A percentile compares a stretch with the other conserved stretches of the same genome.
Evolutionary conservation across 2,888 invertebrate genomes (phyloP).

Genomic region (Parochlus steinenii): DNA sequence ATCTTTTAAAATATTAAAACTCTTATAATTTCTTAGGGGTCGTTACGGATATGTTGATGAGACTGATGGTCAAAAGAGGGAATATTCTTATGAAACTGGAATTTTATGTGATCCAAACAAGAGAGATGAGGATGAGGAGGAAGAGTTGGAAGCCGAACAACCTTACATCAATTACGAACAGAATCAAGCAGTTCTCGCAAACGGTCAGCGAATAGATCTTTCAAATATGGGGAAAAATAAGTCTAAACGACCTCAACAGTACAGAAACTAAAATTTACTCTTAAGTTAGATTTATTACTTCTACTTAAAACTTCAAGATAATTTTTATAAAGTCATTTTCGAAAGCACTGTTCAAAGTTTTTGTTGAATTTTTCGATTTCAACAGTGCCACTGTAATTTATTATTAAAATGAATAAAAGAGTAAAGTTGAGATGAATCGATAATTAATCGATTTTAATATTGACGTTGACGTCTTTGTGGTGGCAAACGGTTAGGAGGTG

Average conservation of each 20-base stretch:
- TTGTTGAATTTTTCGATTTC: no score
- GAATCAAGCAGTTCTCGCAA: slow-evolving; percentile 53
- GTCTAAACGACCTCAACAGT: slow-evolving; percentile 50
- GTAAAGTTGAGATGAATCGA: slow-evolving; percentile 1
- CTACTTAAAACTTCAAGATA: no score
- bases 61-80: slow-evolving; percentile 59
- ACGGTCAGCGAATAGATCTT: slow-evolving; percentile 54
- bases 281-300: no score
- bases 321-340: no score
- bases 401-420: no score
- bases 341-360: no score
- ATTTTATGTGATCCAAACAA: slow-evolving; percentile 42
- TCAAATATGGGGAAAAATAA: slow-evolving; percentile 50
- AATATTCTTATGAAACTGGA: slow-evolving; percentile 69
- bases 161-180: slow-evolving; percentile 59
- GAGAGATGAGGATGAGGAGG: slow-evolving; percentile 31
- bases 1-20: slow-evolving; percentile 14
- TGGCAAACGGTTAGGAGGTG: slow-evolving; percentile 62
- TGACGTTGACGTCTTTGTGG: slow-evolving; percentile 41
- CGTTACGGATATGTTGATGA: slow-evolving; percentile 6
- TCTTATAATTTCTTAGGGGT: slow-evolving; percentile 1
- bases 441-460: slow-evolving; percentile 4
- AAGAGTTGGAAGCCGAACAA: slow-evolving; percentile 36
- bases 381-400: no score
- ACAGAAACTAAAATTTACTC: no score